Evolutionary conservation across 2,797 vertebrate genomes (phyloP), one percentile per base, ranked within the genome.

Genomic region (Philypnodon macrostomus): DNA sequence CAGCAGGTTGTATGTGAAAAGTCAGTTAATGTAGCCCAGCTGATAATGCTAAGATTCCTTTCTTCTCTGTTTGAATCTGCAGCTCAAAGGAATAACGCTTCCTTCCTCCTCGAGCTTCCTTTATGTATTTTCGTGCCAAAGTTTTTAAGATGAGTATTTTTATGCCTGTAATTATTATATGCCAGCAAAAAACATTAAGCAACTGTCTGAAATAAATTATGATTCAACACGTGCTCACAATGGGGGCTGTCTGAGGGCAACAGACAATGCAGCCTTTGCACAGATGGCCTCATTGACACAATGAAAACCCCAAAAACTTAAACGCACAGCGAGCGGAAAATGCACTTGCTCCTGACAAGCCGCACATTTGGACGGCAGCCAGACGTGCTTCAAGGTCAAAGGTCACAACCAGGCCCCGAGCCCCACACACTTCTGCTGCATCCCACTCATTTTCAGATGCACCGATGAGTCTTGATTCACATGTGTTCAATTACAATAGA

Each of bases 281-380:
- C 85, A 89, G 87, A 89, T 84, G 85, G 85, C 47, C 69, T 58
- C 40, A 67, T 60, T 37, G 23, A 71, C 63, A 70, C 58, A 73
- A 78, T 63, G 63, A 74, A 62, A 79, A 38, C 50, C 47, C 41
- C 55, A 58, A 58, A 77, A 55, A 58, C 53, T 39, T 65, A 48
- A 72, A 77, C 52, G 75, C 50, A n/a, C 33, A 13, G 51, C 40
- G 55, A 38, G 26, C 46, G 66, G 62, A 67, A 66, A 33, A 26
- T 51, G 57, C 39, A 34, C 53, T 58, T 63, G 23, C 33, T 57
- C 49, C 18, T 11, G n/a, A n/a, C n/a, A 55, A 69, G 41, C 58
- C 7, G 10, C 57, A 66, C 49, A 47, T 59, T 29, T 57, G 59
- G 57, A 54, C 38, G 21, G 50, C 36, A 42, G 37, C 58, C 67